These are phyloP conservation scores for Aethina tumida DNA, from an alignment of 1,140 invertebrate species.

Conservation along the genomic window DNA sequence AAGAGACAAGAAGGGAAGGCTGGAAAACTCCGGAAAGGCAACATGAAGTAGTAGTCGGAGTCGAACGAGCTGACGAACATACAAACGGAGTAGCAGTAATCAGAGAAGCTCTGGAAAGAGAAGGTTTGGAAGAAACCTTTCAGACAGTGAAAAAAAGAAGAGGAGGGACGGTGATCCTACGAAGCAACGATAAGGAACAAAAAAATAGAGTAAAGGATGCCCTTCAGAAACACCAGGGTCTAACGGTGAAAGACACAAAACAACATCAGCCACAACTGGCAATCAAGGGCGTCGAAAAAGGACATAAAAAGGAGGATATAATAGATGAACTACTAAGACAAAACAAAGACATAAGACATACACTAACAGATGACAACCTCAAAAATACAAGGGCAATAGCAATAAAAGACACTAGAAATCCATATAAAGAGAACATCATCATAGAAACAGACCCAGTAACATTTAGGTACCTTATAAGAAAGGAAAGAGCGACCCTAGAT, in stretches of 20 bases:
- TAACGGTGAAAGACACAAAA: background rate
- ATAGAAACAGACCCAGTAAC: too few species aligned
- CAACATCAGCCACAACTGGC: background rate
- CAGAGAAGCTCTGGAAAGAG: too few species aligned
- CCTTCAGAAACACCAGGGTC: background rate
- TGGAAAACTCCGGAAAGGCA: too few species aligned
- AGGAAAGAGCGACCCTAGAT: too few species aligned
- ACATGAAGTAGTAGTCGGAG: too few species aligned
- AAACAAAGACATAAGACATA: background rate
- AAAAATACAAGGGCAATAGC: background rate
- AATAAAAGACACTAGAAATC: background rate
- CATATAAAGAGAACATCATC: too few species aligned
- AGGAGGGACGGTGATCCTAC: constrained; percentile 1
- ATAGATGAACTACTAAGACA: background rate
- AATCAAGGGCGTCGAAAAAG: background rate
- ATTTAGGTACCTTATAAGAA: too few species aligned
- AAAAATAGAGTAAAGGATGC: background rate
- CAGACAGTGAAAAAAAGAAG: too few species aligned
- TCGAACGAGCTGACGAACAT: too few species aligned
- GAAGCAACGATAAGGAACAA: background rate
- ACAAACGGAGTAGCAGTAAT: too few species aligned
- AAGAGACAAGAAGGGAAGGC: too few species aligned
- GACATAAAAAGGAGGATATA: background rate
- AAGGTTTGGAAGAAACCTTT: too few species aligned
- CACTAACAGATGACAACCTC: background rate